Conservation (phyloP, 2,113 vertebrate genomes). For the Ceyx melanurus region DNA sequence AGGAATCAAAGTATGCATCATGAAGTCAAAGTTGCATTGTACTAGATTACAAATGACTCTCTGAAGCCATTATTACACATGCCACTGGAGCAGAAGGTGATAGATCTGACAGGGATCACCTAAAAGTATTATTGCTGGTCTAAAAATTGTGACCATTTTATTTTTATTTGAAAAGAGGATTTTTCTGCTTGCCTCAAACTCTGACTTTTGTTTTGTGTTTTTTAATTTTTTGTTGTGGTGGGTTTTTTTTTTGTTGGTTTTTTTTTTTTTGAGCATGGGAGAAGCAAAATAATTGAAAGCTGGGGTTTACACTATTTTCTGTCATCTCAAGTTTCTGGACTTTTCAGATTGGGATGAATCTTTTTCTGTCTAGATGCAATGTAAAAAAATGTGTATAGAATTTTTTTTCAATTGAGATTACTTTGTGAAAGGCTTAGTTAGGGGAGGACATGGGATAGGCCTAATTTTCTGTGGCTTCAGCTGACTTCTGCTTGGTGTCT, state of each 20-base stretch:
- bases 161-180: background rate
- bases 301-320: background rate
- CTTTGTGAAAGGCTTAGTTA: background rate
- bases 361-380: background rate
- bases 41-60: background rate
- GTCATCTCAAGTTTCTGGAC: background rate
- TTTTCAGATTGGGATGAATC: background rate
- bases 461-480: background rate
- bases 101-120: background rate
- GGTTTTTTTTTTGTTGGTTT: background rate
- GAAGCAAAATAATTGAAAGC: background rate
- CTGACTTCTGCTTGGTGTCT: background rate
- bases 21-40: background rate
- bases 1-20: background rate
- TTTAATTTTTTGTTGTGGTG: background rate
- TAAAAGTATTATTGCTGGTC: background rate
- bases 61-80: background rate
- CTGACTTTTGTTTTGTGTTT: background rate
- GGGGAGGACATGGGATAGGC: background rate
- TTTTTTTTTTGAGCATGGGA: background rate
- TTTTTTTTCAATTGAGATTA: background rate
- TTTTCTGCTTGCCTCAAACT: background rate
- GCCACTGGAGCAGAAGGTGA: accelerated
- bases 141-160: background rate
- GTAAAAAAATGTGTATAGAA: background rate